Evolutionary conservation across 2,888 invertebrate species (phyloP).

Genomic region (Melanotus villosus): DNA sequence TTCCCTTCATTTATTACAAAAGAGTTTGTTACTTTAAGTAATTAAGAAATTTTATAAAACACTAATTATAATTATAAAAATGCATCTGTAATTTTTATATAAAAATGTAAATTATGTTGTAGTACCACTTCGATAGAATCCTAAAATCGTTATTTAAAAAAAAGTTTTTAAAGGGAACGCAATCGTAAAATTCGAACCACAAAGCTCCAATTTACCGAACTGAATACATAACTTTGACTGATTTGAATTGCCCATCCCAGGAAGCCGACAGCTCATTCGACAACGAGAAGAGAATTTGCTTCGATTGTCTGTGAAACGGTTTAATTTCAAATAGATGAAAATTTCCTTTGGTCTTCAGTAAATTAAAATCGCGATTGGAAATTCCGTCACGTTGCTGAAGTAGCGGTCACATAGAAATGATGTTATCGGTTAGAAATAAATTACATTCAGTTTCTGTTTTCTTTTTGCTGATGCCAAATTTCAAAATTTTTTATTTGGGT

Average conservation of each 20-base stretch:
- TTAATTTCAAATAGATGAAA: slow-evolving; percentile 16
- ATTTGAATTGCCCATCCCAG: neutral
- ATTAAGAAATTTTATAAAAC: no score
- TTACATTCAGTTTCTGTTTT: neutral
- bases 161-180: no score
- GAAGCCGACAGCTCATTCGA: slow-evolving; percentile 15
- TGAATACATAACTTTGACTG: neutral
- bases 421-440: slow-evolving; percentile 8
- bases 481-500: no score
- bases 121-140: no score
- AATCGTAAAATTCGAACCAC: no score
- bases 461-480: no score
- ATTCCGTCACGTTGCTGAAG: slow-evolving; percentile 14
- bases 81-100: no score
- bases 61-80: no score
- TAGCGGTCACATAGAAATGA: neutral
- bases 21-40: no score
- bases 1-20: no score
- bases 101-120: no score
- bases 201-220: neutral
- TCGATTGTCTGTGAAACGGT: slow-evolving; percentile 19
- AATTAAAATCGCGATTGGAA: slow-evolving; percentile 20
- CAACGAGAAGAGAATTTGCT: slow-evolving; percentile 11
- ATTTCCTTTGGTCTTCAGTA: slow-evolving; percentile 20
- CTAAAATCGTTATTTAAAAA: no score